Percentiles rank a stretch among this genome's conserved stretches.
Conservation (phyloP, 1,140 invertebrate species). For the Drosophila lini region DNA sequence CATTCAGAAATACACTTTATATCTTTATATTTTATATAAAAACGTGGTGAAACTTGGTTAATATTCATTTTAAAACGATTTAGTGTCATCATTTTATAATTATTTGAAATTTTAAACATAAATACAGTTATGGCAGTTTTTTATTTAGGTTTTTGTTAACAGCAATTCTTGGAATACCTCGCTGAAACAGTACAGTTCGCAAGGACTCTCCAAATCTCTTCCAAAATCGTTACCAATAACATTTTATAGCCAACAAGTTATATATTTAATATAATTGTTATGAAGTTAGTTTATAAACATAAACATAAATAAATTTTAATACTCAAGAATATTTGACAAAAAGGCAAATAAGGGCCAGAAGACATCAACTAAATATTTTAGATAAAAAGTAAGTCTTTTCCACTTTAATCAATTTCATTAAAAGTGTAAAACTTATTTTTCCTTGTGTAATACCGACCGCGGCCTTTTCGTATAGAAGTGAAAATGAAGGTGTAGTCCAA, state of each 20-base stretch:
- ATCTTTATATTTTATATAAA: neutral
- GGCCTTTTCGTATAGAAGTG: constrained; percentile 67
- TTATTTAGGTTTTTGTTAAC: neutral
- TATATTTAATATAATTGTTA: neutral
- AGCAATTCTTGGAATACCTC: neutral
- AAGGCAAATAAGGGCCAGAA: too few species aligned
- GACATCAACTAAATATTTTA: too few species aligned
- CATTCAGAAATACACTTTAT: too few species aligned
- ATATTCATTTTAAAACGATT: too few species aligned
- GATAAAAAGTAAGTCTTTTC: too few species aligned
- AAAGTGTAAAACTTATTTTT: neutral
- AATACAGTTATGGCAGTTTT: too few species aligned
- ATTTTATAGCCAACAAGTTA: neutral
- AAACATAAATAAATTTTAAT: neutral
- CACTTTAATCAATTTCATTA: too few species aligned
- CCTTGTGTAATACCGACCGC: constrained; percentile 14
- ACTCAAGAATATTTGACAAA: too few species aligned
- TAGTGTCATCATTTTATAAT: neutral
- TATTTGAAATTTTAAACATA: neutral
- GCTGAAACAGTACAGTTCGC: neutral
- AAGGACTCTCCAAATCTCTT: neutral
- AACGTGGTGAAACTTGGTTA: too few species aligned
- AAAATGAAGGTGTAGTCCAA: constrained; percentile 84
- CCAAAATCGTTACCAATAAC: neutral
- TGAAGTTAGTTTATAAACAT: neutral